These are phyloP conservation scores for Plumapathes pennacea DNA, from an alignment of 92 coral and sea anemone species.

Conservation along the genomic window DNA sequence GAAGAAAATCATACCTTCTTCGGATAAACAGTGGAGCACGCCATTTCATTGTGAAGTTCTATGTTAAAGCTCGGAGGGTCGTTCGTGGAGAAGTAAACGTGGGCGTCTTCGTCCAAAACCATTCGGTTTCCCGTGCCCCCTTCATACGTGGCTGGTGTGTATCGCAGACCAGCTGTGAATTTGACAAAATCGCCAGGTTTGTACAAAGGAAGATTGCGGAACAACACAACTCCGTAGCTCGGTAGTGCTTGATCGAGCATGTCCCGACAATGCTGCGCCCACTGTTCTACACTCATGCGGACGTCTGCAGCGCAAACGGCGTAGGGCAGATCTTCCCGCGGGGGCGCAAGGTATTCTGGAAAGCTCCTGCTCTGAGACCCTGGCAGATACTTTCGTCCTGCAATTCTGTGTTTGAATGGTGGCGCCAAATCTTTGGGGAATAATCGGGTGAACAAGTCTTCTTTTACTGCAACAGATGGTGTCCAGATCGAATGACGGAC, in stretches of 20 bases:
- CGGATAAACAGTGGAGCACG: constrained; percentile 73
- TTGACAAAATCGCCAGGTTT: constrained; percentile 35
- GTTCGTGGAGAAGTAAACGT: constrained; percentile 59
- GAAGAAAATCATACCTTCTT: constrained; percentile 47
- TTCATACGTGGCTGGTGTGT: constrained; percentile 56
- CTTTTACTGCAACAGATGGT: constrained; percentile 12
- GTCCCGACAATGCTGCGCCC: constrained; percentile 61
- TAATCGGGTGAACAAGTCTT: constrained; percentile 29
- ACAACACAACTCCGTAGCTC: constrained; percentile 55
- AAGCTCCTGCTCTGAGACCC: constrained; percentile 63
- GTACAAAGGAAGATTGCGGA: constrained; percentile 64
- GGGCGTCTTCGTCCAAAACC: constrained; percentile 35
- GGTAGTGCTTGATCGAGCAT: constrained; percentile 53
- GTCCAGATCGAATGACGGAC: not conserved
- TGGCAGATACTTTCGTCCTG: constrained; percentile 68
- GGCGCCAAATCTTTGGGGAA: constrained; percentile 52
- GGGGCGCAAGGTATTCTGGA: constrained; percentile 66
- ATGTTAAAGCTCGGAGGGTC: constrained; percentile 65
- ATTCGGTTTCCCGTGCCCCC: constrained; percentile 81
- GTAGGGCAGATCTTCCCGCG: constrained; percentile 56
- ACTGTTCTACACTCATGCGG: constrained; percentile 17
- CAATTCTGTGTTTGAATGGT: constrained; percentile 42
- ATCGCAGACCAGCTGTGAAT: constrained; percentile 49
- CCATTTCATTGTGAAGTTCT: constrained; percentile 89
- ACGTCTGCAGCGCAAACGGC: constrained; percentile 42